Evolutionary conservation across 2,113 vertebrate genomes (phyloP).

Genomic region (Globicephala melas): DNA sequence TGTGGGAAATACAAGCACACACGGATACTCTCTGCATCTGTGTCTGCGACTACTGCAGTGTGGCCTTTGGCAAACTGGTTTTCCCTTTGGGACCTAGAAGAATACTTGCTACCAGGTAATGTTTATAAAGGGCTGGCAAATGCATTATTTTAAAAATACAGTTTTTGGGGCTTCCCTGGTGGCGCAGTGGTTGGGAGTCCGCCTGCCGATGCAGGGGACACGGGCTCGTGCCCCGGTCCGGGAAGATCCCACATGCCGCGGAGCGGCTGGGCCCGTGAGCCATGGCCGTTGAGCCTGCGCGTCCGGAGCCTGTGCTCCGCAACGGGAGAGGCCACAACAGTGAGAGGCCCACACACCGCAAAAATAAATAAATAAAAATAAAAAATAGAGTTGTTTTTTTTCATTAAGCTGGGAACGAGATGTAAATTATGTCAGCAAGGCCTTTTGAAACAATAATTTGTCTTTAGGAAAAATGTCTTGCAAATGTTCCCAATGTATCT

Average conservation of each 20-base stretch:
- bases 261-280: no score
- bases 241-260: no score
- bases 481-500: background rate
- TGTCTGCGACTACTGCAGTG: rapidly evolving
- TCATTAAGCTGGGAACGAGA: background rate
- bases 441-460: background rate
- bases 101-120: background rate
- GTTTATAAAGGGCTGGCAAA: background rate
- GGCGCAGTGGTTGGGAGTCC: no score
- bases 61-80: no score
- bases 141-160: background rate
- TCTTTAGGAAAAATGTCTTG: conserved; percentile 17
- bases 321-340: no score
- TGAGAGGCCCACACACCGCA: no score
- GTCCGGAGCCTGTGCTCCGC: no score
- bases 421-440: background rate
- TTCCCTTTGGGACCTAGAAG: background rate
- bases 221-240: no score
- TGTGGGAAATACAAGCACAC: background rate
- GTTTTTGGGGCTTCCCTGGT: background rate
- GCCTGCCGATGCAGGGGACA: no score
- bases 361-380: background rate
- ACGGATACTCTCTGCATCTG: no score
- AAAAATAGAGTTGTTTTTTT: background rate
- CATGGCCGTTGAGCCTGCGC: no score